These are phyloP conservation scores for Aptenodytes forsteri DNA, from an alignment of 2,113 vertebrate species.

Conservation along the genomic window DNA sequence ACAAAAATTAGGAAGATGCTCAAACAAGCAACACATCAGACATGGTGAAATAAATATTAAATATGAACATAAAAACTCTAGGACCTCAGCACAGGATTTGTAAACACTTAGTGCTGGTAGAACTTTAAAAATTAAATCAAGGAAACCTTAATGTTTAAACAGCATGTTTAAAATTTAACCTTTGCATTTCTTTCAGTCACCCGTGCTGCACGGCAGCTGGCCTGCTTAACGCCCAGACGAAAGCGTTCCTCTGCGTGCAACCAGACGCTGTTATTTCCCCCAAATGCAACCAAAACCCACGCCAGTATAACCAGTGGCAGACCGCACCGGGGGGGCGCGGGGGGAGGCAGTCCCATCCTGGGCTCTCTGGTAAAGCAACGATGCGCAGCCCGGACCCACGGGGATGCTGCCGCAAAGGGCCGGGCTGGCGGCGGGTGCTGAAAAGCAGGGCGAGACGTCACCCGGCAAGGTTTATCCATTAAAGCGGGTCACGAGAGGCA, in stretches of 20 bases:
- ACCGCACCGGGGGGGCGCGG: accelerated
- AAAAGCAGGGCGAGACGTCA: not conserved
- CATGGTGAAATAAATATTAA: not conserved
- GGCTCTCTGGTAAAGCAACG: not conserved
- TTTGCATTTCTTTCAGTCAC: not conserved
- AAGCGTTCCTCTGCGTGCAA: not conserved
- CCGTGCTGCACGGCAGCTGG: not conserved
- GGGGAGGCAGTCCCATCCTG: not conserved
- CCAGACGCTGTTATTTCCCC: not conserved
- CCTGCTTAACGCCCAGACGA: not conserved
- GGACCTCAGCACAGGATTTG: not conserved
- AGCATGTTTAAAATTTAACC: constrained; percentile 4
- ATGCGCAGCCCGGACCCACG: accelerated
- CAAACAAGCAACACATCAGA: not conserved
- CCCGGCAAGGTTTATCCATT: not conserved
- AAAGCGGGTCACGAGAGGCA: not conserved
- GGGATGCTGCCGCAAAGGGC: not conserved
- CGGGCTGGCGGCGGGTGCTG: accelerated
- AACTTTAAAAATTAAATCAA: not conserved
- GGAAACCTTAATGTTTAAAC: not conserved
- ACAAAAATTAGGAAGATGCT: not conserved
- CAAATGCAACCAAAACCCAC: not conserved
- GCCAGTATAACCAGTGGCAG: not conserved
- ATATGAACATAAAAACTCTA: not conserved
- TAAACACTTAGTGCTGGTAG: not conserved